phyloP scores from a whole-genome alignment of 2,888 invertebrate species.

The Branchipolynoe longqiensis region DNA sequence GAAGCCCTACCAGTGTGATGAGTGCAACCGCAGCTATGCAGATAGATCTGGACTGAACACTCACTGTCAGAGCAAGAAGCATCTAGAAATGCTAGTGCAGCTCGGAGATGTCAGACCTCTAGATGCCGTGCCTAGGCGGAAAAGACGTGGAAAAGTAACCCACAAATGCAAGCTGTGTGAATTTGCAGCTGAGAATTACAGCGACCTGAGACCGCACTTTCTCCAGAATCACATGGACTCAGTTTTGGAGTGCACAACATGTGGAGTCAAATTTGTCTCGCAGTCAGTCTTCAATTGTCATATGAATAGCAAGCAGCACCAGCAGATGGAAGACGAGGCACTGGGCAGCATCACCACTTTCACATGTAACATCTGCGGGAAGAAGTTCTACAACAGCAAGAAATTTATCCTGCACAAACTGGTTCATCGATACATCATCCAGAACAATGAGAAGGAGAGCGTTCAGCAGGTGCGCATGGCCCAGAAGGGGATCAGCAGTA shows the following conservation, averaged over 20 bases:
- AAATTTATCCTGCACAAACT: constrained; percentile 75
- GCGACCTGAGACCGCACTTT: constrained; percentile 75
- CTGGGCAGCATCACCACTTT: constrained; percentile 28
- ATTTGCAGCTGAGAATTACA: constrained; percentile 71
- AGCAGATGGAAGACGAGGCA: constrained; percentile 55
- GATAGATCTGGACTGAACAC: constrained; percentile 66
- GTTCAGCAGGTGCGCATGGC: constrained; percentile 68
- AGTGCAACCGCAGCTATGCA: constrained; percentile 69
- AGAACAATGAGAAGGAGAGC: constrained; percentile 68
- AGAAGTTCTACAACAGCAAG: constrained; percentile 74
- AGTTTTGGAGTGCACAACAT: constrained; percentile 73
- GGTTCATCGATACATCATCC: constrained; percentile 69
- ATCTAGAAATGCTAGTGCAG: constrained; percentile 58
- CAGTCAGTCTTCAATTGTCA: constrained; percentile 54
- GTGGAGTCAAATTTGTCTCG: constrained; percentile 73
- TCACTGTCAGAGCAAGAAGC: constrained; percentile 67
- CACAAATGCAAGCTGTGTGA: constrained; percentile 76
- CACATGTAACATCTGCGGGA: constrained; percentile 75
- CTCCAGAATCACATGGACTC: constrained; percentile 73
- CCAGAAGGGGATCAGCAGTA: constrained; percentile 11
- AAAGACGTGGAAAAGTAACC: constrained; percentile 49
- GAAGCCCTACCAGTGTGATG: constrained; percentile 69
- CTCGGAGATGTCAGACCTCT: constrained; percentile 5
- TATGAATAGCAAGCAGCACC: constrained; percentile 55
- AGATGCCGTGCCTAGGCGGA: not conserved